Evolutionary conservation across 2,797 vertebrate genomes (phyloP).

Genomic region (Dendrocincla fuliginosa): DNA sequence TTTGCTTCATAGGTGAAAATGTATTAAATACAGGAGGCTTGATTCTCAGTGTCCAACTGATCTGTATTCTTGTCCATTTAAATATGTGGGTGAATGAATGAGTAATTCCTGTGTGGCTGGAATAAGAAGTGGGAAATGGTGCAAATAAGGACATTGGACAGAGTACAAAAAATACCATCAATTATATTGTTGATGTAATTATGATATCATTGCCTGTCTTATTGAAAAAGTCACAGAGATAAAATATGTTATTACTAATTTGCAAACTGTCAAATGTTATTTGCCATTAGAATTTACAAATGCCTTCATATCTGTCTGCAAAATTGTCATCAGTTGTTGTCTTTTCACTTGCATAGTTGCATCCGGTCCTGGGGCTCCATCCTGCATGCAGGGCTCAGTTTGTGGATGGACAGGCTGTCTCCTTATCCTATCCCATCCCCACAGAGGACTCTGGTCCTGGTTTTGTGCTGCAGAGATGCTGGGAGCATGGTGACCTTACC

Average conservation of each 20-base stretch:
- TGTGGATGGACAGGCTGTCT: neutral
- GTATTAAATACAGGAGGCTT: neutral
- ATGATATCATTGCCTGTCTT: neutral
- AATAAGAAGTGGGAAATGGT: neutral
- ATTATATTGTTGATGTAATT: neutral
- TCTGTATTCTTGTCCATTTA: neutral
- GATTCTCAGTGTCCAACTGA: neutral
- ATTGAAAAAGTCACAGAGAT: neutral
- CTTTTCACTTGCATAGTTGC: neutral
- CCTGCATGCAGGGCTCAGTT: neutral
- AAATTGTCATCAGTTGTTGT: neutral
- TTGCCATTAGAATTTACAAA: neutral
- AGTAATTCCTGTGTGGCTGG: neutral
- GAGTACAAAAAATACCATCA: neutral
- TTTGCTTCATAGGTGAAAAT: neutral
- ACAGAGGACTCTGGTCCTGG: accelerated
- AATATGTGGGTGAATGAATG: neutral
- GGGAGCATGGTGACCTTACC: neutral
- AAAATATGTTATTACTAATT: neutral
- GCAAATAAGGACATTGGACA: neutral
- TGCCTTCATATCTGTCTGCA: neutral
- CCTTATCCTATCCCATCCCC: neutral
- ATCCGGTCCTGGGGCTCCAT: neutral
- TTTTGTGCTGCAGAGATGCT: neutral
- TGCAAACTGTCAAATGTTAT: neutral